Evolutionary conservation across 2,888 invertebrate species (phyloP).

Genomic region (Acholoe squamosa): DNA sequence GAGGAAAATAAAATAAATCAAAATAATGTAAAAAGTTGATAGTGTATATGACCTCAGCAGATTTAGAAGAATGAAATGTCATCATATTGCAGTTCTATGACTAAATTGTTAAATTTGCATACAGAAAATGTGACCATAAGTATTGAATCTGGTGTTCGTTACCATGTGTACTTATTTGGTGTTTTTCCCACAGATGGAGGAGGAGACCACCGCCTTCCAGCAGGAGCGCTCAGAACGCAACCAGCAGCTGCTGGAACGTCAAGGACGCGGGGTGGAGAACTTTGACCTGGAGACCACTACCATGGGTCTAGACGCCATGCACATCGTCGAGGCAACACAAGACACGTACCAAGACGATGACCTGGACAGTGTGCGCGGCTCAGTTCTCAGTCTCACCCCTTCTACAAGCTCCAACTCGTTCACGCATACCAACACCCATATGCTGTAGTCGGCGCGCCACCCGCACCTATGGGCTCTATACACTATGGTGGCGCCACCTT

Average conservation of each 20-base stretch:
- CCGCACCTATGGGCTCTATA: not conserved
- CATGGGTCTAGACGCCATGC: conserved; percentile 95
- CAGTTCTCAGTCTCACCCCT: conserved; percentile 95
- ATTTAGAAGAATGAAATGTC: too few species aligned
- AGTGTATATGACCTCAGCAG: too few species aligned
- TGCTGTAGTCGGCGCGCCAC: conserved; percentile 42
- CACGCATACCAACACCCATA: conserved; percentile 67
- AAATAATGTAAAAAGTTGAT: too few species aligned
- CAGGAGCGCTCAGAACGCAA: conserved; percentile 95
- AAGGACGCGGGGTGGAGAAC: conserved; percentile 94
- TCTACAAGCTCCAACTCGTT: conserved; percentile 91
- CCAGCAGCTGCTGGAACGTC: conserved; percentile 93
- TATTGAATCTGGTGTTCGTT: too few species aligned
- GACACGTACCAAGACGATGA: conserved; percentile 95
- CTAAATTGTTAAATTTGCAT: too few species aligned
- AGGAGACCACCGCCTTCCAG: conserved; percentile 94
- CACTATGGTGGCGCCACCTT: conserved; percentile 50
- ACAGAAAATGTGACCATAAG: too few species aligned
- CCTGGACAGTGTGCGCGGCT: conserved; percentile 91
- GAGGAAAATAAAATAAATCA: too few species aligned
- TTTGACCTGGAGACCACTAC: conserved; percentile 97
- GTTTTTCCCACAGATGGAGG: conserved; percentile 89
- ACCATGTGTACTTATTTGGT: not conserved
- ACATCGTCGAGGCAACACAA: conserved; percentile 94
- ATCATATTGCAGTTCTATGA: too few species aligned